Evolutionary conservation across 2,888 invertebrate genomes (phyloP).

Genomic region (Ormia ochracea): DNA sequence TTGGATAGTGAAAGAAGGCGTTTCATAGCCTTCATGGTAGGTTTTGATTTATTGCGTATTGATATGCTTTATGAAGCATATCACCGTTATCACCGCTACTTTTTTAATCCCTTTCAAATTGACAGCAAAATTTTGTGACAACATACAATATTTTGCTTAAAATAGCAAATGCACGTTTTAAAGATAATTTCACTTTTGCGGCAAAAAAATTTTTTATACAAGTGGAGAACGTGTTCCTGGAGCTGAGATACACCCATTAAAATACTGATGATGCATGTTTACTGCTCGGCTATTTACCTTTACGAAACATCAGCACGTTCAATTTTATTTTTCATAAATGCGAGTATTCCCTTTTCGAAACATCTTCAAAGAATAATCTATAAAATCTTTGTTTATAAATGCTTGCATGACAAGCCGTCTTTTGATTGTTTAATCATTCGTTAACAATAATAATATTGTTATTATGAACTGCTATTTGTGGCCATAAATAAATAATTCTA

Average conservation of each 20-base stretch:
- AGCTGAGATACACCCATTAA: neutral
- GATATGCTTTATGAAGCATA: too few relatives aligned
- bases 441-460: conserved; percentile 20
- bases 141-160: too few relatives aligned
- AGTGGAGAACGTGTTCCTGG: neutral
- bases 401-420: neutral
- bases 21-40: too few relatives aligned
- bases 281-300: neutral
- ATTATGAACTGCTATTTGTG: neutral
- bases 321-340: neutral
- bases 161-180: too few relatives aligned
- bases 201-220: too few relatives aligned
- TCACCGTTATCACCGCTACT: too few relatives aligned
- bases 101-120: too few relatives aligned
- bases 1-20: too few relatives aligned
- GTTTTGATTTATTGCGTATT: too few relatives aligned
- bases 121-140: too few relatives aligned
- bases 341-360: neutral
- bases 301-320: conserved; percentile 23
- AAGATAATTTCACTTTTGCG: too few relatives aligned
- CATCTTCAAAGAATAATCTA: conserved; percentile 16
- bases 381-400: conserved; percentile 5
- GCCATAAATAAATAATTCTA: conserved; percentile 13
- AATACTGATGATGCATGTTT: neutral
- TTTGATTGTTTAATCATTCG: conserved; percentile 32